Percentiles rank a stretch among this genome's conserved stretches.
These are phyloP conservation scores for Scaptomyza hsui DNA, from an alignment of 1,140 invertebrate genomes.

Conservation along the genomic window DNA sequence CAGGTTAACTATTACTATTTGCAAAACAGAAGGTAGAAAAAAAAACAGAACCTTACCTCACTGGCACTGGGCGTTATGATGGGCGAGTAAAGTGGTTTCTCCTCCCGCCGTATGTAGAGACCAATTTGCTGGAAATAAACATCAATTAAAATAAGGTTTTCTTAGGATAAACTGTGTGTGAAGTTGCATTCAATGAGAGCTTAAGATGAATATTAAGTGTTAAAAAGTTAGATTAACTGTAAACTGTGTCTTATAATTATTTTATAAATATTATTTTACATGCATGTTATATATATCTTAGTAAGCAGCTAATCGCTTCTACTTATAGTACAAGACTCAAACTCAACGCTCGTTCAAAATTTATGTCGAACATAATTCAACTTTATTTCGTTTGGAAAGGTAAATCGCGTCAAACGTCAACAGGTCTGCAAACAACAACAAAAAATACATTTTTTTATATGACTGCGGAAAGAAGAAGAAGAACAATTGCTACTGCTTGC, in stretches of 20 bases:
- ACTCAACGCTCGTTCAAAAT: slow-evolving; percentile 10
- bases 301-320: too few relatives aligned
- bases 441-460: slow-evolving; percentile 23
- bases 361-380: slow-evolving; percentile 27
- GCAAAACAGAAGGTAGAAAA: not conserved
- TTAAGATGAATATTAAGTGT: too few relatives aligned
- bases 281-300: too few relatives aligned
- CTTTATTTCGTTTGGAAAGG: slow-evolving; percentile 5
- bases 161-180: too few relatives aligned
- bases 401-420: slow-evolving; percentile 38
- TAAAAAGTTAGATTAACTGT: too few relatives aligned
- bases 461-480: slow-evolving; percentile 34
- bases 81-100: slow-evolving; percentile 70
- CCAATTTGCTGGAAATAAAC: slow-evolving; percentile 69
- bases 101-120: slow-evolving; percentile 71
- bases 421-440: slow-evolving; percentile 37
- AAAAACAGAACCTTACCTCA: slow-evolving; percentile 78
- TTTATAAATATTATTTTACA: too few relatives aligned
- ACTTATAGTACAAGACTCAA: not conserved
- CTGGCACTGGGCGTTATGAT: slow-evolving; percentile 71
- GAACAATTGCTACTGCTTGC: slow-evolving; percentile 6
- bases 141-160: not conserved
- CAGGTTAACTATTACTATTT: slow-evolving; percentile 12
- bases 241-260: not conserved
- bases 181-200: too few relatives aligned